Evolutionary conservation across 2,797 vertebrate species (phyloP), one percentile per base, ranked within the genome.

Genomic region (Myotis daubentonii): DNA sequence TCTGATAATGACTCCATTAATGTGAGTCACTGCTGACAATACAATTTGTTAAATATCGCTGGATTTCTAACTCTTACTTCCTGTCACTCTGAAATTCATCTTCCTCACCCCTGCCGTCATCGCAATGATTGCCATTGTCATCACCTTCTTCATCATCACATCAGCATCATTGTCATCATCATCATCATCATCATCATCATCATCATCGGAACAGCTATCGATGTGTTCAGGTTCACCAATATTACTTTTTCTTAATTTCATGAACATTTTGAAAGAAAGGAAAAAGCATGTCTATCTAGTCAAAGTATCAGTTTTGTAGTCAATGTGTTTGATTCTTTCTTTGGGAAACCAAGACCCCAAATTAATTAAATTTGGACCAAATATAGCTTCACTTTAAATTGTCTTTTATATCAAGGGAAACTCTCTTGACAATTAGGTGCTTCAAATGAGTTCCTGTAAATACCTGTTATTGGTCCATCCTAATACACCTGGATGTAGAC

Each of bases 1-100:
- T 96, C 96, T 96, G 97, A 97, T 96, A 97, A 97, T 97, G 97
- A 95, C 91, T 96, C 96, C 93, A 96, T 96, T 96, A 97, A 95
- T 96, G 94, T 96, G 97, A 97, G 94, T 95, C 95, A 89, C 96
- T 93, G 96, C 96, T 96, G 97, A 96, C 97, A 97, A 96, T 92
- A 96, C 96, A 96, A 96, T 96, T 97, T 96, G 96, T 97, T 97
- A 94, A 96, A 95, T 91, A 95, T 95, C 30, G 38, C 93, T 87
- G 86, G 93, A 87, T 95, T 92, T 66, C 82, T 84, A 44, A 92
- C 71, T 87, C 92, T 92, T 79, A 25, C 20, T 36, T 89, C 84
- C 81, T 75, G 22, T 95, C 95, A 75, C 70, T 65, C 66, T 65
- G 71, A 91, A 95, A 93, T 93, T 76, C 75, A 49, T 91, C 91